Base-by-base conservation (phyloP, 23 tunicate genomes). In the Pegea sp. region DNA sequence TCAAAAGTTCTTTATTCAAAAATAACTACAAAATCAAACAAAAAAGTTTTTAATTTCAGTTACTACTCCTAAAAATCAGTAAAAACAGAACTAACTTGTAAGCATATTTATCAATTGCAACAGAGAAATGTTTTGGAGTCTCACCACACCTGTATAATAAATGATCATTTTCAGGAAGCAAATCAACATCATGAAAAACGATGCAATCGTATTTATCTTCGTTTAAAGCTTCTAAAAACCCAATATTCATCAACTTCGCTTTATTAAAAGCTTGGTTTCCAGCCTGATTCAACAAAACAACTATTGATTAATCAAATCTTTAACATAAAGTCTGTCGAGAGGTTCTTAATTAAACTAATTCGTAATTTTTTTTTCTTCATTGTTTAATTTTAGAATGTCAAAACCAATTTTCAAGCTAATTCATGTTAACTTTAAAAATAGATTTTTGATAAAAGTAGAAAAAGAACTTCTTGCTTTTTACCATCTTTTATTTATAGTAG, bases 131-230 rank as follows among this genome's bases (percentile, higher is more conserved):
- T 31, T 68, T 68, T 4, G 88, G 88, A 19, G 75, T 61, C 25
- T 76, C 38, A 3, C 11, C 56, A 60, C 88, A 76, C 1, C 43
- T 22, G 49, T 78, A 78, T n/a, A 78, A 62, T 6, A 70, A 53
- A 27, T 70, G 29, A 62, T 78, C 91, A 53, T 68, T 68, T 42
- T 76, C 88, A 0, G 75, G 88, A 29, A 76, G 69, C 29, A 76
- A 48, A 68, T 76, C 88, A n/a, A 76, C 88, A 34, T 76, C 88
- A 48, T 76, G 88, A 44, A 76, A 76, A 5, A 76, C 75, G 4
- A 76, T 60, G 31, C 88, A 76, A 53, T 76, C 88, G 31, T 55
- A 76, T 5, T 32, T 44, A 31, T 68, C 69, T 16, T 67, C 75
- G 31, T 76, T 61, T 59, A 54, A 65, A 13, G 88, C 88, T 61